Evolutionary conservation across 2,888 invertebrate species (phyloP).

Genomic region (Andrena praecox): DNA sequence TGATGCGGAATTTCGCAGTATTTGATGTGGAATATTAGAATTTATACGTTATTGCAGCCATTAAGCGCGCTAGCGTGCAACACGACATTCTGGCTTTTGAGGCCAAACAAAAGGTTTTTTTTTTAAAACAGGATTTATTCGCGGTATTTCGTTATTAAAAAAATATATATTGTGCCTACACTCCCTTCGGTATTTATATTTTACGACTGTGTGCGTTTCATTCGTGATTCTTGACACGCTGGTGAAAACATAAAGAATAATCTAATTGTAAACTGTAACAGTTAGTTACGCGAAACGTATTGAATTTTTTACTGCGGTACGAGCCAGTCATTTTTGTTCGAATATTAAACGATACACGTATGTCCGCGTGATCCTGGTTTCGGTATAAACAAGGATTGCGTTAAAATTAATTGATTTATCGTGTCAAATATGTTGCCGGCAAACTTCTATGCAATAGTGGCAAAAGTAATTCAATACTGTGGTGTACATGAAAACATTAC

Average conservation of each 20-base stretch:
- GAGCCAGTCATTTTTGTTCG: conserved; percentile 5
- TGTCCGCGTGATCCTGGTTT: not conserved
- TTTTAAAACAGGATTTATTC: conserved; percentile 30
- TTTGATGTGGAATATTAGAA: no score
- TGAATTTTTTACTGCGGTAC: conserved; percentile 20
- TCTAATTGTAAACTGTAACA: conserved; percentile 31
- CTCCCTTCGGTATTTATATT: conserved; percentile 26
- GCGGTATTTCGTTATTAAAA: conserved; percentile 11
- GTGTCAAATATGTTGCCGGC: no score
- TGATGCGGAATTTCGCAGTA: no score
- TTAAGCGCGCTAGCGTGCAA: not conserved
- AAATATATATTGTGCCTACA: conserved; percentile 11
- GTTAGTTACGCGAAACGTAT: conserved; percentile 23
- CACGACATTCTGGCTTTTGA: conserved; percentile 11
- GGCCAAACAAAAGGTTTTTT: not conserved
- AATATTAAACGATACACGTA: conserved; percentile 6
- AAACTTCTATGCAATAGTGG: no score
- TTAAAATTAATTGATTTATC: not conserved
- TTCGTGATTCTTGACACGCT: conserved; percentile 26
- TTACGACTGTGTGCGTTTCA: conserved; percentile 19
- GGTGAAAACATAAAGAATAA: conserved; percentile 38
- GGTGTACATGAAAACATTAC: no score
- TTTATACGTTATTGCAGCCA: conserved; percentile 7
- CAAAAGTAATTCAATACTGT: no score
- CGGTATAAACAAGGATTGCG: not conserved